Conservation (phyloP, 2,113 vertebrate species). For the Parus major region DNA sequence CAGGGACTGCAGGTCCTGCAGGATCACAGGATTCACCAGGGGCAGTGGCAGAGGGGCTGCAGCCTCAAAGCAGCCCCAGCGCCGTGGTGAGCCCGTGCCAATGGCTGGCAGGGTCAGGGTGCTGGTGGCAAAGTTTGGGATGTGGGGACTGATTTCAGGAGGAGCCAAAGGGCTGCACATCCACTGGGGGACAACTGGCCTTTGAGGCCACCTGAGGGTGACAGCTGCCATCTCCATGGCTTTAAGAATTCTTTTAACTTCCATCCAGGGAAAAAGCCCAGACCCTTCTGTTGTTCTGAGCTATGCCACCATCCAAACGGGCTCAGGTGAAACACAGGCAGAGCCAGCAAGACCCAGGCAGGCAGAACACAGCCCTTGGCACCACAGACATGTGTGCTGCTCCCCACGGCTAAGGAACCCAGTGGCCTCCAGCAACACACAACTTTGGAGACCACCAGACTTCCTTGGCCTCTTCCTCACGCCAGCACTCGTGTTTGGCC, state of each 20-base stretch:
- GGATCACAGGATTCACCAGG: neutral
- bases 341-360: neutral
- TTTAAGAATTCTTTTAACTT: neutral
- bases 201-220: neutral
- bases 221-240: neutral
- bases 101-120: neutral
- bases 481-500: fast-evolving
- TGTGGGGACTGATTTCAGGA: neutral
- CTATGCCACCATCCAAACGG: neutral
- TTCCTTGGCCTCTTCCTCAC: fast-evolving
- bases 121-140: neutral
- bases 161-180: neutral
- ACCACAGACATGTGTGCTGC: neutral
- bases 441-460: neutral
- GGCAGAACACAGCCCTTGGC: neutral
- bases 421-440: fast-evolving
- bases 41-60: neutral
- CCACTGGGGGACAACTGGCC: neutral
- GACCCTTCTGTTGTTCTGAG: neutral
- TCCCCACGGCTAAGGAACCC: neutral
- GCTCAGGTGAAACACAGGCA: neutral
- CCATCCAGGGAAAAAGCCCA: neutral
- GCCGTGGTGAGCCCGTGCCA: fast-evolving
- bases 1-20: neutral
- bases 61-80: neutral